These are phyloP conservation scores for Catagonus wagneri DNA, from an alignment of 2,113 vertebrate genomes.

Conservation along the genomic window DNA sequence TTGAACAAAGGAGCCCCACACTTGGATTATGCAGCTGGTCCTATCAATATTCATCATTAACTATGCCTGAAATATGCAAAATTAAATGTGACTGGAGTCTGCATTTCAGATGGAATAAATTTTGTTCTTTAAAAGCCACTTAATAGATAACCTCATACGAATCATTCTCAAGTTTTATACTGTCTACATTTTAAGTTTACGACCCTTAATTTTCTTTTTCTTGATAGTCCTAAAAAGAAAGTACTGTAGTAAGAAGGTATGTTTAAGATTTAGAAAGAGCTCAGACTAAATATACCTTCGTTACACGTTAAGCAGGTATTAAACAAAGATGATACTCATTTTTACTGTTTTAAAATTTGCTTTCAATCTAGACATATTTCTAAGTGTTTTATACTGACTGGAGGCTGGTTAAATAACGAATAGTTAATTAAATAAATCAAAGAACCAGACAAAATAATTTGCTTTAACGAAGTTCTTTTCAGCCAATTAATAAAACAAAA, in stretches of 20 bases:
- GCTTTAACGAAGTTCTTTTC: background rate
- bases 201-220: background rate
- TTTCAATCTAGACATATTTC: conserved; percentile 23
- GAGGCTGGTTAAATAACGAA: background rate
- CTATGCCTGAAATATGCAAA: background rate
- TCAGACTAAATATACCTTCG: conserved; percentile 30
- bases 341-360: conserved; percentile 50
- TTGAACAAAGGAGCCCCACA: background rate
- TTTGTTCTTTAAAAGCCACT: conserved; percentile 32
- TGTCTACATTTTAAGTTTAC: background rate
- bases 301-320: background rate
- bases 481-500: background rate
- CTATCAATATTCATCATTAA: background rate
- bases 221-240: background rate
- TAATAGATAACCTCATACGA: background rate
- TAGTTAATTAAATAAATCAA: conserved; percentile 37
- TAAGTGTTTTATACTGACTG: conserved; percentile 8
- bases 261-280: background rate
- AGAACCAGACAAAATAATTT: conserved; percentile 14
- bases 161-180: background rate
- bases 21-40: background rate
- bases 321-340: conserved; percentile 41
- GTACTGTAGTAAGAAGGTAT: background rate
- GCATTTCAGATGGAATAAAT: background rate
- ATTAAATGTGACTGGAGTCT: background rate